Base-by-base conservation (phyloP, 2,797 vertebrate species). In the Characodon lateralis region DNA sequence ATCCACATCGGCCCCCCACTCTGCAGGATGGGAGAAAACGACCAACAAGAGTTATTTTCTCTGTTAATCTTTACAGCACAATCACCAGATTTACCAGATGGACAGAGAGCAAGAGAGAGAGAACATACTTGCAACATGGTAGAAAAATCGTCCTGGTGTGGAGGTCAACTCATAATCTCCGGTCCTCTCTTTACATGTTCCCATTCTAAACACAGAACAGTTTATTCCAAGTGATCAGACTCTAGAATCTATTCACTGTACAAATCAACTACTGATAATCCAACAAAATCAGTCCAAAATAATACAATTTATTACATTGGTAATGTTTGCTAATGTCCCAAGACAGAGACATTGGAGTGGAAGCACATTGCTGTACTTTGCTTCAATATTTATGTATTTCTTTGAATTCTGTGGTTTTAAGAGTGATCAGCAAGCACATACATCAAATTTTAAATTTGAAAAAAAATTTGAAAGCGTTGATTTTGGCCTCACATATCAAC, bases 1-100 rank as follows among this genome's bases (percentile, higher is more conserved):
- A 1, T 94, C 94, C 70, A 97, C 89, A 35, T 95, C 94, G 5
- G 89, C 7, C 0, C 91, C 83, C 95, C 95, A 97, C 76, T 80
- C 98, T 99, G 91, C 59, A 61, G 61, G 73, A 69, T n/a, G 56
- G 13, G 18, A 74, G 31, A 59, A 65, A 22, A 71, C 22, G 39
- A 22, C 65, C n/a, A 87, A 20, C 2, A 13, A 76, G 14, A 65
- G 22, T 76, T 53, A 50, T 20, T 43, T 71, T 6, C 31, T 24
- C 14, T 41, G 68, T 35, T 48, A 13, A 66, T 46, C 12, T 46
- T 56, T 6, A 12, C 20, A 73, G 55, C 13, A 16, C 10, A 55
- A n/a, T n/a, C 46, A 51, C 6, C 6, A 61, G 12, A 48, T 6
- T 69, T 1, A 78, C 12, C 4, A 20, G 73, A 22, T 2, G 20